Percentiles rank a stretch among this genome's conserved stretches.
Conservation (phyloP, 2,888 invertebrate genomes). For the Rhaphigaster nebulosa region DNA sequence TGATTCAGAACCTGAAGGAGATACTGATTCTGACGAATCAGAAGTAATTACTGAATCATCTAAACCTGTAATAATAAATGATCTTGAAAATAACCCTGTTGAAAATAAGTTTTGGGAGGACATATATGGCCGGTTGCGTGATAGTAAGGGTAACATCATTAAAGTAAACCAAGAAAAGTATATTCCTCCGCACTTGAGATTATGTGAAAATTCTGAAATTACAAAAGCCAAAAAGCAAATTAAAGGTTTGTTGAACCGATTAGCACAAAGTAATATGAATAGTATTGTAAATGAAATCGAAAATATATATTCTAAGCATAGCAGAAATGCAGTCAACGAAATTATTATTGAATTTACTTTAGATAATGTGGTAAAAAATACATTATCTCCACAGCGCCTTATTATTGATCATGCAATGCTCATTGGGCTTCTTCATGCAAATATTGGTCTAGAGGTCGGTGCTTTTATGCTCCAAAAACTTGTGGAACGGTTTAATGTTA, state of each 20-base stretch:
- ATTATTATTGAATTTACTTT: constrained; percentile 79
- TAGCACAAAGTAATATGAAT: constrained; percentile 90
- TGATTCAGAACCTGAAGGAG: constrained; percentile 67
- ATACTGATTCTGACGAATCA: constrained; percentile 64
- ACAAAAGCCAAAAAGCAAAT: constrained; percentile 74
- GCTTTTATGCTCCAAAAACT: constrained; percentile 87
- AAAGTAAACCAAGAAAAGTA: constrained; percentile 74
- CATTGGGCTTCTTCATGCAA: constrained; percentile 87
- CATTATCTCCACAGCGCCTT: constrained; percentile 80
- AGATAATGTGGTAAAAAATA: constrained; percentile 77
- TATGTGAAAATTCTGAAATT: constrained; percentile 70
- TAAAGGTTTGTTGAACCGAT: constrained; percentile 89
- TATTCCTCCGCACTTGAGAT: constrained; percentile 84
- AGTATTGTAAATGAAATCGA: constrained; percentile 84
- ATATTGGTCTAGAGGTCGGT: constrained; percentile 92
- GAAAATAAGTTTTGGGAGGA: constrained; percentile 80
- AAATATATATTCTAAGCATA: constrained; percentile 81
- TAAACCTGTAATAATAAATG: too few species aligned
- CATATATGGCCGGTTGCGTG: constrained; percentile 91
- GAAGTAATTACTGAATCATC: constrained; percentile 58
- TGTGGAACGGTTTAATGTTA: constrained; percentile 77
- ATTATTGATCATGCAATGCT: constrained; percentile 88
- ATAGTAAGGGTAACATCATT: constrained; percentile 84
- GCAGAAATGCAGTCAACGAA: constrained; percentile 87
- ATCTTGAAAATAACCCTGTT: constrained; percentile 58